Evolutionary conservation across 2,113 vertebrate species (phyloP).

Genomic region (Lagopus leucura): DNA sequence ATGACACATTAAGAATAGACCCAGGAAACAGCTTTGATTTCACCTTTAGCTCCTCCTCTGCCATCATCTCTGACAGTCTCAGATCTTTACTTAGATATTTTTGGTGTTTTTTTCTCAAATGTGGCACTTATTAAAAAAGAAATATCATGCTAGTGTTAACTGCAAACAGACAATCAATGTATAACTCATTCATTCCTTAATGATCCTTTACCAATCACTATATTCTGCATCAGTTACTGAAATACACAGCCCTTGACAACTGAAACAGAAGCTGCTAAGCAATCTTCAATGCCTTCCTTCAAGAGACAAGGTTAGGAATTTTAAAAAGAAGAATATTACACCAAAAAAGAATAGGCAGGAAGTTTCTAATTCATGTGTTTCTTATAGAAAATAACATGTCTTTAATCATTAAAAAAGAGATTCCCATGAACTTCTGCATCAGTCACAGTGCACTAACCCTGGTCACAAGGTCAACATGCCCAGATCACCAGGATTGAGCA

Average conservation of each 20-base stretch:
- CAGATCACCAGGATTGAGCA: neutral
- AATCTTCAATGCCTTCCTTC: neutral
- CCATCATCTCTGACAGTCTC: too few species aligned
- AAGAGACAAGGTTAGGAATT: neutral
- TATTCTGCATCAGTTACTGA: neutral
- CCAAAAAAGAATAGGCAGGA: neutral
- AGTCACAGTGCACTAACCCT: accelerated
- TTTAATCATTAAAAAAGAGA: neutral
- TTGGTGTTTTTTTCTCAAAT: neutral
- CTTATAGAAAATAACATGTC: neutral
- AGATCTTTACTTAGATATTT: neutral
- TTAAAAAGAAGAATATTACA: neutral
- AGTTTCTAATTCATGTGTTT: neutral
- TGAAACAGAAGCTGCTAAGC: neutral
- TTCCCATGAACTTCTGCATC: neutral
- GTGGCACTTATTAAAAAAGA: neutral
- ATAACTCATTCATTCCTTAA: neutral
- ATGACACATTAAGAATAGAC: neutral
- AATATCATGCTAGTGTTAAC: neutral
- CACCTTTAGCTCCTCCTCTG: neutral
- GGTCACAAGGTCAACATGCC: neutral
- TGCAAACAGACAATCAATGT: neutral
- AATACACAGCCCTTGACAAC: neutral
- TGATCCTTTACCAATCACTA: neutral
- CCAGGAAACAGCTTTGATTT: neutral